These are phyloP conservation scores for Microtus richardsoni DNA, from an alignment of 2,113 vertebrate species.

Conservation along the genomic window DNA sequence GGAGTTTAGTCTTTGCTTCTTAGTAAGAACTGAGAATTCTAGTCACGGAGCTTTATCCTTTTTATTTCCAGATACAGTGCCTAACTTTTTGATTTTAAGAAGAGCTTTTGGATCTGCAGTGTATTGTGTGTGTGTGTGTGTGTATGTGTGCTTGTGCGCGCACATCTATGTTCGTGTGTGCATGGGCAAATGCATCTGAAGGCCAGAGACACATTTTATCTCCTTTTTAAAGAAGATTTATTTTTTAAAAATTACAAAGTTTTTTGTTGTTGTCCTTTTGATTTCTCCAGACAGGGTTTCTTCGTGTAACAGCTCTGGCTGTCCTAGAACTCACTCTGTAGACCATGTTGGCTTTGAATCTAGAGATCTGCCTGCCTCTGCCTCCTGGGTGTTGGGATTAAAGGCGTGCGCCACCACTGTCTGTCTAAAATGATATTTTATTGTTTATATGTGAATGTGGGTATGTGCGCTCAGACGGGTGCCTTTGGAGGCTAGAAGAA, in stretches of 20 bases:
- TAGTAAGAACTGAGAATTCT: not conserved
- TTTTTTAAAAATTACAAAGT: not conserved
- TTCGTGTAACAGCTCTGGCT: not conserved
- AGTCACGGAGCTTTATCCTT: not conserved
- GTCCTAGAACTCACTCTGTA: not conserved
- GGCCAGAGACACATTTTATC: not conserved
- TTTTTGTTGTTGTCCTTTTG: not conserved
- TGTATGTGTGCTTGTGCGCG: not conserved
- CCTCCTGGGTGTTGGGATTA: not conserved
- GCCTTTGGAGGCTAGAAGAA: no score
- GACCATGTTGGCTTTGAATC: not conserved
- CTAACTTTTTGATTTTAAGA: constrained; percentile 33
- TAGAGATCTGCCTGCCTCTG: not conserved
- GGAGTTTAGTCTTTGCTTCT: not conserved
- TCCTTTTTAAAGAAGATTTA: not conserved
- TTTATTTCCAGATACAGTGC: not conserved
- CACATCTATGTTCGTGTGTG: not conserved
- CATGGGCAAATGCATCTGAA: not conserved
- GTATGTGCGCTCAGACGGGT: no score
- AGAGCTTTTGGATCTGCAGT: not conserved
- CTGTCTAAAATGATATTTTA: not conserved
- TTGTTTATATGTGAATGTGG: not conserved
- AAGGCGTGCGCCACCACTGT: not conserved
- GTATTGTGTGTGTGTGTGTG: not conserved
- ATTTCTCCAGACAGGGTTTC: not conserved